phyloP scores from a whole-genome alignment of 92 coral and sea anemone genomes.

The Paramuricea clavata region DNA sequence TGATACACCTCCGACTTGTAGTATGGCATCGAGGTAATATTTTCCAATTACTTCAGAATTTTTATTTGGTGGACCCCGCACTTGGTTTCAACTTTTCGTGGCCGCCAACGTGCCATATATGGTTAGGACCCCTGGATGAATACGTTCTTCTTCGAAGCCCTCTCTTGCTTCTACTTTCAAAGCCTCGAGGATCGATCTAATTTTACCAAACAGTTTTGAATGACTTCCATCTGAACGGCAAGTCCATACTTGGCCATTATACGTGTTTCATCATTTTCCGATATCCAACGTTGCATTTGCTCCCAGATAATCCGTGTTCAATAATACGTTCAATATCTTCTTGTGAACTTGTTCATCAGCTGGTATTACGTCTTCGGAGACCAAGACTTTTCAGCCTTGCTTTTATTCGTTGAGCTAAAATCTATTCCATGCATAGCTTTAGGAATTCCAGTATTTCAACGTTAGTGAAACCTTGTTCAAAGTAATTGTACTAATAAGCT shows the following conservation, averaged over 20 bases:
- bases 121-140: too few relatives aligned
- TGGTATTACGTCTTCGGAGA: not conserved
- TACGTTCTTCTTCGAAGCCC: too few relatives aligned
- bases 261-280: not conserved
- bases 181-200: too few relatives aligned
- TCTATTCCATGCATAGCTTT: not conserved
- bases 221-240: not conserved
- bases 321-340: not conserved
- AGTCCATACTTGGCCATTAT: not conserved
- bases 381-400: not conserved
- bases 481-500: not conserved
- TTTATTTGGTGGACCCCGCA: too few relatives aligned
- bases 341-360: not conserved
- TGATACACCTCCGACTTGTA: too few relatives aligned
- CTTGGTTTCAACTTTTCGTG: too few relatives aligned
- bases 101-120: too few relatives aligned
- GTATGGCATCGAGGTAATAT: too few relatives aligned
- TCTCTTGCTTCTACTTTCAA: too few relatives aligned
- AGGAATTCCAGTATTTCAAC: not conserved
- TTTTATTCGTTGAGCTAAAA: not conserved
- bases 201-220: not conserved
- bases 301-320: slow-evolving; percentile 54
- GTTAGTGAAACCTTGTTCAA: slow-evolving; percentile 10
- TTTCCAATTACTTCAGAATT: too few relatives aligned
- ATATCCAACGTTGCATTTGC: slow-evolving; percentile 64